Conservation (phyloP, 2,113 vertebrate genomes). For the Acrocephalus arundinaceus region DNA sequence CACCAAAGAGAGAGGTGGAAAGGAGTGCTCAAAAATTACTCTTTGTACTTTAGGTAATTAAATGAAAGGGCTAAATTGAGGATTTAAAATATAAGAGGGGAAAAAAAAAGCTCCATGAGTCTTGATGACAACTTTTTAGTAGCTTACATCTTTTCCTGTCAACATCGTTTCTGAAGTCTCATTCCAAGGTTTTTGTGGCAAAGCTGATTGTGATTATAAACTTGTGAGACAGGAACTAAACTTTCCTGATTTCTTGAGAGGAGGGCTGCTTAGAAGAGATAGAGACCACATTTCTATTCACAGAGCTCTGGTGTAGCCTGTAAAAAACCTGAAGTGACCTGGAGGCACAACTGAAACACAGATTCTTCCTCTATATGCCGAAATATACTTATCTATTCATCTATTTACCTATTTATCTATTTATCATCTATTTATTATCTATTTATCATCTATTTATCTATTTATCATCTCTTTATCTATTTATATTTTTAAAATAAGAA, state of each 20-base stretch:
- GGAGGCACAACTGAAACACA: not conserved
- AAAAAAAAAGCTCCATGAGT: not conserved
- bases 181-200: not conserved
- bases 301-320: not conserved
- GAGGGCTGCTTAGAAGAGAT: not conserved
- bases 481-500: not conserved
- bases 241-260: not conserved
- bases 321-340: not conserved
- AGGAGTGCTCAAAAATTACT: not conserved
- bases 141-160: not conserved
- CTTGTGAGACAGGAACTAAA: not conserved
- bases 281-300: not conserved
- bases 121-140: not conserved
- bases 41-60: not conserved
- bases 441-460: not conserved
- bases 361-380: not conserved
- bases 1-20: not conserved
- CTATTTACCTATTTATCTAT: not conserved
- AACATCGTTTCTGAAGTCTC: not conserved
- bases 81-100: not conserved
- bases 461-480: not conserved
- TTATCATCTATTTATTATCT: not conserved
- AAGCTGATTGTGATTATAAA: not conserved
- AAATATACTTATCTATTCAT: too few relatives aligned
- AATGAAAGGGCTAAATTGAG: not conserved